phyloP scores from a whole-genome alignment of 2,113 vertebrate genomes.

The Ifrita kowaldi region DNA sequence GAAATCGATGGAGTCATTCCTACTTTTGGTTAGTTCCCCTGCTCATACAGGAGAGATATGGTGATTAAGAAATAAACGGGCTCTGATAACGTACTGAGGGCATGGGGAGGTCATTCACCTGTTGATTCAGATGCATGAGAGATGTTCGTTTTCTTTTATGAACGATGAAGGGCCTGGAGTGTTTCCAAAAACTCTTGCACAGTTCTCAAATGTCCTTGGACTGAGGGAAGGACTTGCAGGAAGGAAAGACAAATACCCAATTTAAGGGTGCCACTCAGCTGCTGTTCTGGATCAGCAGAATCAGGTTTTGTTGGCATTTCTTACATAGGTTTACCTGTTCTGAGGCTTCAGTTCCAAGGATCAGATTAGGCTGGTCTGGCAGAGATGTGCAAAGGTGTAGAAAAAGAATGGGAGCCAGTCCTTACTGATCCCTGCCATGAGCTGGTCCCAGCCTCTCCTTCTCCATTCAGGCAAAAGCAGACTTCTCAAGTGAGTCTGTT shows the following conservation, averaged over 20 bases:
- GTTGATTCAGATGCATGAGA: constrained; percentile 7
- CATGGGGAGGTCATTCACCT: background rate
- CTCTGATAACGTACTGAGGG: background rate
- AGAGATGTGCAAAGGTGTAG: background rate
- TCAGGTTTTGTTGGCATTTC: background rate
- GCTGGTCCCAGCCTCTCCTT: fast-evolving
- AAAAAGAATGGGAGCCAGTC: background rate
- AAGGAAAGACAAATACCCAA: constrained; percentile 8
- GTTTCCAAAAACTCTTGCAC: constrained; percentile 26
- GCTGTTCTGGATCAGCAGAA: constrained; percentile 7
- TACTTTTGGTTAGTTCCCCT: constrained; percentile 1
- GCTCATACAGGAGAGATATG: background rate
- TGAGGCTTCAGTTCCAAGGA: background rate
- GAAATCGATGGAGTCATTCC: background rate
- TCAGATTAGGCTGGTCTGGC: background rate
- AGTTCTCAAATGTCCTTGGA: constrained; percentile 48
- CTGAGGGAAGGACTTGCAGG: constrained; percentile 23
- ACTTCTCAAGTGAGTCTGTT: background rate
- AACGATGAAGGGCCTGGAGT: constrained; percentile 13
- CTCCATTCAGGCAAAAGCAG: background rate
- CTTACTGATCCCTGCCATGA: background rate
- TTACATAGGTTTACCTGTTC: background rate
- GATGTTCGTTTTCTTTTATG: background rate
- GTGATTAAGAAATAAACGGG: background rate
- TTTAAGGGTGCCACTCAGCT: background rate